These are phyloP conservation scores for Procambarus clarkii DNA, from an alignment of 1,140 invertebrate species.

Conservation along the genomic window DNA sequence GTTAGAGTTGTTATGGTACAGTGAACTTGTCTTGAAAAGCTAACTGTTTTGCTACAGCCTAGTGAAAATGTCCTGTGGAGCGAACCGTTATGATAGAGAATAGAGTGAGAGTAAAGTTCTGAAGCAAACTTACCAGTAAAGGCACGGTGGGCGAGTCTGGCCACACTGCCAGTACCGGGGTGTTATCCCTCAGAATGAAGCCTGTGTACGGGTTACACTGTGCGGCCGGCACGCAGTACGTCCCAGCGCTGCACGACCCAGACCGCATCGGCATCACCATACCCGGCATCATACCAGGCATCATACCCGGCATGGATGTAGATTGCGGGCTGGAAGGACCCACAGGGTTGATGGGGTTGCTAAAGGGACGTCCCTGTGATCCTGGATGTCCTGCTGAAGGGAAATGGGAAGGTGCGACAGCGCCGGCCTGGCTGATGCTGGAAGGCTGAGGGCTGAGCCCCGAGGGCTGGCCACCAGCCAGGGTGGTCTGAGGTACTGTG, in stretches of 20 bases:
- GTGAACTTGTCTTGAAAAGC: no score
- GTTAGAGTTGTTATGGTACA: no score
- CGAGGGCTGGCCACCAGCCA: background rate
- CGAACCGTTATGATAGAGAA: no score
- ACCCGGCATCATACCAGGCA: no score
- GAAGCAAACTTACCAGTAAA: constrained; percentile 42
- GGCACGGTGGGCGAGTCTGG: constrained; percentile 52
- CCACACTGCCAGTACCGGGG: constrained; percentile 55
- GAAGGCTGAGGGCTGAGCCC: constrained; percentile 24
- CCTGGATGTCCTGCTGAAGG: background rate
- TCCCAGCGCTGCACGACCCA: constrained; percentile 52
- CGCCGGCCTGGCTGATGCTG: constrained; percentile 26
- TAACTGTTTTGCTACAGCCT: no score
- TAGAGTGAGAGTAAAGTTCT: no score
- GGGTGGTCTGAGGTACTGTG: background rate
- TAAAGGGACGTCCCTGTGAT: constrained; percentile 12
- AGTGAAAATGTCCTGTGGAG: no score
- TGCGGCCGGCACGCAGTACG: constrained; percentile 32
- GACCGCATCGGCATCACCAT: constrained; percentile 29
- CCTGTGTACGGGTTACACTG: constrained; percentile 59
- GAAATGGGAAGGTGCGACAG: constrained; percentile 12
- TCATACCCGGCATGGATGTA: constrained; percentile 13
- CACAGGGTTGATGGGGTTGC: constrained; percentile 38
- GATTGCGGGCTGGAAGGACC: constrained; percentile 29
- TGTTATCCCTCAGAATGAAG: constrained; percentile 47